Base-by-base conservation (phyloP, 2,888 invertebrate species). In the Leptothorax acervorum region DNA sequence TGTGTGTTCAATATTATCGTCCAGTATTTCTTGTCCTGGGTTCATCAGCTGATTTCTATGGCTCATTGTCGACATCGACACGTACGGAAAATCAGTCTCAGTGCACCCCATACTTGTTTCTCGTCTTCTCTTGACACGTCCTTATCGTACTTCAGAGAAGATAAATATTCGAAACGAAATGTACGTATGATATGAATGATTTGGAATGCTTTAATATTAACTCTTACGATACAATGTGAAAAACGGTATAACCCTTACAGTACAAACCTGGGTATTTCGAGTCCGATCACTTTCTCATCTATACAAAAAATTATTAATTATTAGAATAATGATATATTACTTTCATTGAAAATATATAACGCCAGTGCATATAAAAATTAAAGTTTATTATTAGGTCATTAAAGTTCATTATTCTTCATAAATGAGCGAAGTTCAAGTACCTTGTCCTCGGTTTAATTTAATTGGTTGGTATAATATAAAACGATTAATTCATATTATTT, bases 31-130 rank as follows among this genome's bases (percentile, higher is more conserved):
- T 84, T 53, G 60, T 76, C 68, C 66, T 31, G 70, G 82, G 78
- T 84, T 83, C 84, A 78, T 88, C 90, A 70, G 53, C 42, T 83
- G 83, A 90, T 88, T 90, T 88, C 85, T 85, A 88, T 89, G 83
- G 85, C 28, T 86, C 85, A 90, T 88, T 90, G 90, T 89, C 71
- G 45, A 71, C 84, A 79, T 86, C 62, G 88, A 82, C 70, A 71
- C 63, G 51, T 57, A 45, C 75, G 76, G 88, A 85, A 86, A 85
- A 85, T 65, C 68, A 71, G 65, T 66, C 82, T 60, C 9, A 39
- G n/a, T n/a, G 31, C 28, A 23, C 28, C 23, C 12, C 11, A 65
- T 18, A 23, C 51, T 51, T 51, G 35, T 51, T 18, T 53, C 23
- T 65, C 45, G 75, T 42, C 66, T 84, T 18, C 83, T 57, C 75